Conservation (phyloP, 2,113 vertebrate genomes). For the Nanorana parkeri region DNA sequence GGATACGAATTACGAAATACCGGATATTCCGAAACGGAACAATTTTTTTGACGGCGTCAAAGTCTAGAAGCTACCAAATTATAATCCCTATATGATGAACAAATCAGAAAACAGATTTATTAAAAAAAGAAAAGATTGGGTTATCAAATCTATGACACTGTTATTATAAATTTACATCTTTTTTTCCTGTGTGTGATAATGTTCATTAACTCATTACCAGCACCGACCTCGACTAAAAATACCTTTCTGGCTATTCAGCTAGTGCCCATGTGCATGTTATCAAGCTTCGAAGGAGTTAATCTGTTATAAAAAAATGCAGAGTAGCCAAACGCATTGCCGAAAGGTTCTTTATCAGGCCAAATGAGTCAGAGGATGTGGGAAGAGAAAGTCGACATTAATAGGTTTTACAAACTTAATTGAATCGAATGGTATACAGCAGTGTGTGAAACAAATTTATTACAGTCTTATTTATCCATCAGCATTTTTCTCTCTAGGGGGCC, state of each 20-base stretch:
- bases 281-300: constrained; percentile 19
- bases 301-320: background rate
- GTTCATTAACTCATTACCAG: background rate
- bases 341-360: background rate
- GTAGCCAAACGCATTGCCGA: constrained; percentile 22
- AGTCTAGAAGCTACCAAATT: too few relatives aligned
- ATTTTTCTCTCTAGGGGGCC: constrained; percentile 49
- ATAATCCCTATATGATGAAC: too few relatives aligned
- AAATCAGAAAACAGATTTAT: too few relatives aligned
- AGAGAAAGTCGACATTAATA: constrained; percentile 44
- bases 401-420: constrained; percentile 48
- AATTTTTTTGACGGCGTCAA: too few relatives aligned
- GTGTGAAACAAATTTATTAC: constrained; percentile 49
- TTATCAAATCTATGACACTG: too few relatives aligned
- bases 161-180: too few relatives aligned
- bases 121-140: too few relatives aligned
- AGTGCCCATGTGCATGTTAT: too few relatives aligned
- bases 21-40: too few relatives aligned
- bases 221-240: background rate
- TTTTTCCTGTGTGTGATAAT: too few relatives aligned
- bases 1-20: too few relatives aligned
- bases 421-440: constrained; percentile 45
- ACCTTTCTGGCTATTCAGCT: background rate
- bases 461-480: constrained; percentile 55
- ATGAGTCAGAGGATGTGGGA: constrained; percentile 52